These are phyloP conservation scores for Archaeoteleia sp. DNA, from an alignment of 2,888 invertebrate species.

Conservation along the genomic window DNA sequence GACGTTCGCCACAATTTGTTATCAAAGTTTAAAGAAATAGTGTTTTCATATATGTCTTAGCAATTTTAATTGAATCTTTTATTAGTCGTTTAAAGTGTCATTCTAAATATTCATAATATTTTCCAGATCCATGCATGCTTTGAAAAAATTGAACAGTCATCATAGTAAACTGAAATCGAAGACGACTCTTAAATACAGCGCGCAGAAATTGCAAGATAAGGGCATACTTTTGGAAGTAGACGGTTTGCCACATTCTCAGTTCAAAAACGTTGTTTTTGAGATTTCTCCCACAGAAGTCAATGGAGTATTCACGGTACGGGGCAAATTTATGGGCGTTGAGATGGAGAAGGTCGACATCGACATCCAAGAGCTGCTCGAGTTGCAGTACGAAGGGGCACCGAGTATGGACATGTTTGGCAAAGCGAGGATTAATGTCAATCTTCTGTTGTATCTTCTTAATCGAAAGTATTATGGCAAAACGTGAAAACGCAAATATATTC, in stretches of 20 bases:
- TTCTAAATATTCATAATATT: no score
- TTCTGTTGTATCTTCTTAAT: slow-evolving; percentile 84
- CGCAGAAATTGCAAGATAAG: slow-evolving; percentile 82
- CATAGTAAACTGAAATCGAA: slow-evolving; percentile 78
- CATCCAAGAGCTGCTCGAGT: slow-evolving; percentile 83
- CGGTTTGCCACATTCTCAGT: slow-evolving; percentile 81
- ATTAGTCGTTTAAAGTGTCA: not conserved
- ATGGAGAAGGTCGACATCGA: slow-evolving; percentile 84
- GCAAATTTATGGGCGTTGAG: slow-evolving; percentile 85
- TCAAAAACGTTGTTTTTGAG: slow-evolving; percentile 86
- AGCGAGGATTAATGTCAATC: slow-evolving; percentile 86
- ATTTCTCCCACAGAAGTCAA: slow-evolving; percentile 81
- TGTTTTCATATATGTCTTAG: not conserved
- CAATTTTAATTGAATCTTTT: not conserved
- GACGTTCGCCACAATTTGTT: slow-evolving; percentile 1
- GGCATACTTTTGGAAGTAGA: slow-evolving; percentile 84
- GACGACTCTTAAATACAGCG: slow-evolving; percentile 81
- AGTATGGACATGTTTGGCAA: slow-evolving; percentile 88
- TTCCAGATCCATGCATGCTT: slow-evolving; percentile 78
- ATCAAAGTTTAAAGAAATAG: no score
- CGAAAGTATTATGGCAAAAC: slow-evolving; percentile 84
- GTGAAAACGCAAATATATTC: slow-evolving; percentile 47
- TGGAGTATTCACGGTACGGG: slow-evolving; percentile 82
- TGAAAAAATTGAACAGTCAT: slow-evolving; percentile 67
- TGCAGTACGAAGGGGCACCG: slow-evolving; percentile 85